Percentiles rank a stretch among this genome's conserved stretches.
phyloP scores from a whole-genome alignment of 2,113 vertebrate genomes.

The Calyptommatus sinebrachiatus region DNA sequence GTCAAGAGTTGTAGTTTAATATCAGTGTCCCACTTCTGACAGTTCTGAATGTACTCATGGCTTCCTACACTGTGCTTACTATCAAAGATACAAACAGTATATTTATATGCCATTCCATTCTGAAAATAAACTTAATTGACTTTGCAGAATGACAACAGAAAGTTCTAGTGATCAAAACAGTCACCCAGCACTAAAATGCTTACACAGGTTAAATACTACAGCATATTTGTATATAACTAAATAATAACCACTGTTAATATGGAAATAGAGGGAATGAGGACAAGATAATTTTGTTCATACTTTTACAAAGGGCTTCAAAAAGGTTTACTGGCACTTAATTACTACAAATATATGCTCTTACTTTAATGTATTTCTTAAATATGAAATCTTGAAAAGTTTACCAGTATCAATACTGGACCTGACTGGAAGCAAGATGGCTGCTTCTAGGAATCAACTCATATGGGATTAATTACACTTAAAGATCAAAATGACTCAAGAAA shows the following conservation, averaged over 20 bases:
- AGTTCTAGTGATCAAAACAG: not conserved
- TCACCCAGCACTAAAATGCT: not conserved
- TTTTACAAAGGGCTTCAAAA: no score
- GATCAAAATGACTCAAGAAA: not conserved
- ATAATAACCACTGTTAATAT: not conserved
- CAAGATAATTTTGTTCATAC: no score
- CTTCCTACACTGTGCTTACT: slow-evolving; percentile 95
- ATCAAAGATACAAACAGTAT: slow-evolving; percentile 47
- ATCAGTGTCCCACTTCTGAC: slow-evolving; percentile 94
- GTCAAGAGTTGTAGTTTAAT: slow-evolving; percentile 92
- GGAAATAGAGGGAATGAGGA: not conserved
- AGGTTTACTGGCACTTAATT: no score
- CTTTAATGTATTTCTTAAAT: no score
- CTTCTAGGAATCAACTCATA: not conserved
- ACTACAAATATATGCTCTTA: no score
- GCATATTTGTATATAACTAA: not conserved
- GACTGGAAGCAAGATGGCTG: no score
- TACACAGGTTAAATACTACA: not conserved
- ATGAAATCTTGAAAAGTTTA: no score
- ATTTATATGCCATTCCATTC: slow-evolving; percentile 4
- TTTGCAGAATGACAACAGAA: not conserved
- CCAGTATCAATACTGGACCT: no score
- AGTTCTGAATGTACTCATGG: slow-evolving; percentile 97
- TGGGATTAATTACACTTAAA: not conserved
- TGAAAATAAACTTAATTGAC: not conserved